Conservation (phyloP, 2,797 vertebrate species). For the Eurystomus glaucurus region DNA sequence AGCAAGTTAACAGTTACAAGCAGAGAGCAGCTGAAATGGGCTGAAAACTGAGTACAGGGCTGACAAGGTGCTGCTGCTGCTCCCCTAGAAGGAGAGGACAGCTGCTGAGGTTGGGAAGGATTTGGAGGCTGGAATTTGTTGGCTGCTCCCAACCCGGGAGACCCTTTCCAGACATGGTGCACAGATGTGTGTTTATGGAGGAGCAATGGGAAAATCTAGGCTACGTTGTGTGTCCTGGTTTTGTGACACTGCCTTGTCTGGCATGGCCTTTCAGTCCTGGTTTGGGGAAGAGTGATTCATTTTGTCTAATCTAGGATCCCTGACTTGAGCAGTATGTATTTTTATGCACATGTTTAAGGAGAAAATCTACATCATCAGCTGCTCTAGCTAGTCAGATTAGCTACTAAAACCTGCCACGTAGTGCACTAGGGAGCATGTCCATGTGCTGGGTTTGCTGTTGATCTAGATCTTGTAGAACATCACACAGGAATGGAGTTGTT, state of each 20-base stretch:
- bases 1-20: constrained; percentile 79
- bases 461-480: background rate
- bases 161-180: background rate
- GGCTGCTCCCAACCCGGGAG: background rate
- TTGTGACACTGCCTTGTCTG: background rate
- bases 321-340: background rate
- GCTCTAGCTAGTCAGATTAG: background rate
- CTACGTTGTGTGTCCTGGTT: rapidly evolving
- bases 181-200: background rate
- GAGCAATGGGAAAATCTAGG: background rate
- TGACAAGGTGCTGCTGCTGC: constrained; percentile 5
- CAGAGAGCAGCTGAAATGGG: constrained; percentile 55
- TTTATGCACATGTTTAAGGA: background rate
- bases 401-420: background rate
- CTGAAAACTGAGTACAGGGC: background rate
- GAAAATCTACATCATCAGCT: background rate
- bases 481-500: background rate
- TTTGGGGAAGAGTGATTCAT: background rate
- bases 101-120: background rate
- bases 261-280: background rate
- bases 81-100: constrained; percentile 12
- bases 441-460: background rate
- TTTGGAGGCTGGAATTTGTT: rapidly evolving
- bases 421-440: background rate
- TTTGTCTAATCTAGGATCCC: background rate